A percentile compares a stretch with the other conserved stretches of the same genome.
phyloP scores from a whole-genome alignment of 37 sponge, comb jelly and placozoan species.

The Chondrosia reniformis region DNA sequence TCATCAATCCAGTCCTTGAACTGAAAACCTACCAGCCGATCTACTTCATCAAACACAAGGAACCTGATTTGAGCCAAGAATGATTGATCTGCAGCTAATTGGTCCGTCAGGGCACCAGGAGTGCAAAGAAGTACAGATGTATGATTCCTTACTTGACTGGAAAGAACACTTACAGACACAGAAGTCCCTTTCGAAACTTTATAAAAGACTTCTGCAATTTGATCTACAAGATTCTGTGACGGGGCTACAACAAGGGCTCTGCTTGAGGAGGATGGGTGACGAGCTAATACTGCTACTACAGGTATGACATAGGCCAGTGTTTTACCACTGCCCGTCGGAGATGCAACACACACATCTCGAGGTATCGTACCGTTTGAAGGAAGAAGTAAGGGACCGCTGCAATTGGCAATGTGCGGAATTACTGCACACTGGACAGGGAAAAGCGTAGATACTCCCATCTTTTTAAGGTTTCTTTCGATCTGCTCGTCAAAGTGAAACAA shows the following conservation, averaged over 20 bases:
- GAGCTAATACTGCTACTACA: slow-evolving; percentile 45
- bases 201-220: slow-evolving; percentile 69
- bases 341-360: slow-evolving; percentile 79
- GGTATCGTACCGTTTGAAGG: slow-evolving; percentile 27
- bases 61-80: slow-evolving; percentile 64
- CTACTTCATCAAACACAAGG: slow-evolving; percentile 94
- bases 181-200: slow-evolving; percentile 52
- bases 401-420: slow-evolving; percentile 29
- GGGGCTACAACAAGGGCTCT: slow-evolving; percentile 81
- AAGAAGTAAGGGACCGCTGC: slow-evolving; percentile 12
- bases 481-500: slow-evolving; percentile 19
- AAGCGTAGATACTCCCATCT: slow-evolving; percentile 21
- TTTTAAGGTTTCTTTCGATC: slow-evolving; percentile 39
- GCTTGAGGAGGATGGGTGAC: neutral
- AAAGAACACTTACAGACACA: slow-evolving; percentile 35
- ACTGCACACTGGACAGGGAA: slow-evolving; percentile 72
- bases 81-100: slow-evolving; percentile 17
- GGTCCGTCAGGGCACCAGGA: slow-evolving; percentile 84
- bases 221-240: slow-evolving; percentile 72
- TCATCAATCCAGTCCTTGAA: slow-evolving; percentile 77
- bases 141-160: slow-evolving; percentile 44
- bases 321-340: slow-evolving; percentile 97
- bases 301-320: slow-evolving; percentile 90
- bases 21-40: slow-evolving; percentile 72
- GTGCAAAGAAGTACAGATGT: slow-evolving; percentile 63